Evolutionary conservation across 1,140 invertebrate species (phyloP).

Genomic region (Anthonomus grandis): DNA sequence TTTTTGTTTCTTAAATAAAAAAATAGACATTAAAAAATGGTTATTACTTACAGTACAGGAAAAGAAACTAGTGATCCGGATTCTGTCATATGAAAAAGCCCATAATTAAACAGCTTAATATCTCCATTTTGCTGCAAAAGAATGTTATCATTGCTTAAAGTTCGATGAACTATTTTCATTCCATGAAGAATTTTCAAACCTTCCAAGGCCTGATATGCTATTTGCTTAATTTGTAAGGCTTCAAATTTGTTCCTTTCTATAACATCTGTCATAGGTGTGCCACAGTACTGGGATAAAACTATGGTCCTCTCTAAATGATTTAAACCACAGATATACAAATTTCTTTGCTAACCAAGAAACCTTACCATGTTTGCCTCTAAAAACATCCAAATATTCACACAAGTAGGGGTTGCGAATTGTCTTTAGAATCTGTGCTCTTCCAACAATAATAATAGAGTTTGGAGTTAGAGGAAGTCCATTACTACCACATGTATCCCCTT

Average conservation of each 20-base stretch:
- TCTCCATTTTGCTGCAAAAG: conserved; percentile 67
- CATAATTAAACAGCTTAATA: conserved; percentile 90
- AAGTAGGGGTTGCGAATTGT: conserved; percentile 77
- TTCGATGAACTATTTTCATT: conserved; percentile 72
- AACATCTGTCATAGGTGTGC: conserved; percentile 57
- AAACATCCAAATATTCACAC: conserved; percentile 86
- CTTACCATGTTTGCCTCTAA: conserved; percentile 90
- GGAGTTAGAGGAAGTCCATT: conserved; percentile 94
- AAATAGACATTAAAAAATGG: background rate
- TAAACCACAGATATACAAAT: conserved; percentile 3
- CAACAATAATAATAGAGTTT: conserved; percentile 92
- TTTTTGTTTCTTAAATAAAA: background rate
- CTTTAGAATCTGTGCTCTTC: conserved; percentile 80
- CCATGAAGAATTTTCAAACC: conserved; percentile 73
- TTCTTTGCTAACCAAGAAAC: conserved; percentile 14
- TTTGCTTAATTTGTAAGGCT: conserved; percentile 55
- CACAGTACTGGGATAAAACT: conserved; percentile 82
- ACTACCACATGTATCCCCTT: conserved; percentile 88
- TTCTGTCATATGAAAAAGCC: conserved; percentile 88
- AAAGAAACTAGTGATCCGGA: conserved; percentile 81
- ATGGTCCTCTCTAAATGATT: conserved; percentile 77
- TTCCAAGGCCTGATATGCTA: conserved; percentile 67
- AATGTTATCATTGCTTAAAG: conserved; percentile 81
- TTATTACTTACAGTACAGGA: conserved; percentile 75
- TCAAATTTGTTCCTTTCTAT: conserved; percentile 47